Evolutionary conservation across 2,113 vertebrate species (phyloP).

Genomic region (Condylura cristata): DNA sequence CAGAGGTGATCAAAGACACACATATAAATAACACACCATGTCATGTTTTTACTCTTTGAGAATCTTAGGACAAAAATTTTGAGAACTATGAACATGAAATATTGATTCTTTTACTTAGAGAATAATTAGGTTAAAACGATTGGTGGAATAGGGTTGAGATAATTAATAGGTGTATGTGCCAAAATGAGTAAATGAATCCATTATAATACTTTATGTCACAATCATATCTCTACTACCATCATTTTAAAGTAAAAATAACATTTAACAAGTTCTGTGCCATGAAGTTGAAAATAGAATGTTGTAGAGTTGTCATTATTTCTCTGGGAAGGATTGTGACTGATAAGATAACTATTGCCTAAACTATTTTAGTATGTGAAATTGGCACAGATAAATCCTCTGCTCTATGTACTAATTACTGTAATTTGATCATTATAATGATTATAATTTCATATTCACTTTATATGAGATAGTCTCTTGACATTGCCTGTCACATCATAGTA

Average conservation of each 20-base stretch:
- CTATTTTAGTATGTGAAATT: slow-evolving; percentile 75
- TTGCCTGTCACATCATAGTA: slow-evolving; percentile 74
- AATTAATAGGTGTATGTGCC: slow-evolving; percentile 59
- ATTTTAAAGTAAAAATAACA: slow-evolving; percentile 76
- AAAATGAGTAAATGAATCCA: slow-evolving; percentile 56
- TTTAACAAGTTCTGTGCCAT: slow-evolving; percentile 69
- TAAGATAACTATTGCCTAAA: slow-evolving; percentile 79
- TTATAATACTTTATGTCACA: slow-evolving; percentile 59
- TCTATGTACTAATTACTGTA: slow-evolving; percentile 80
- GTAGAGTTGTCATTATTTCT: slow-evolving; percentile 77
- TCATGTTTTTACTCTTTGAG: not conserved
- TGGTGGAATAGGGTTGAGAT: slow-evolving; percentile 27
- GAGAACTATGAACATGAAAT: slow-evolving; percentile 29
- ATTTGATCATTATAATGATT: slow-evolving; percentile 83
- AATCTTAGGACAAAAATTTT: slow-evolving; percentile 5
- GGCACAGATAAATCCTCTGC: slow-evolving; percentile 75
- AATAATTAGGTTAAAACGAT: slow-evolving; percentile 49
- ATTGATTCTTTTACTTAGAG: slow-evolving; percentile 30
- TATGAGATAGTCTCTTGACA: slow-evolving; percentile 68
- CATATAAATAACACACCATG: not conserved
- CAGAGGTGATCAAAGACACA: not conserved
- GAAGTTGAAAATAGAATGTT: slow-evolving; percentile 64
- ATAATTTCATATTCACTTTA: slow-evolving; percentile 82
- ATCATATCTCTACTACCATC: slow-evolving; percentile 60
- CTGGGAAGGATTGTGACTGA: slow-evolving; percentile 72